Evolutionary conservation across 2,797 vertebrate genomes (phyloP), one percentile per base, ranked within the genome.

Genomic region (Odontamblyopus lacepedii): DNA sequence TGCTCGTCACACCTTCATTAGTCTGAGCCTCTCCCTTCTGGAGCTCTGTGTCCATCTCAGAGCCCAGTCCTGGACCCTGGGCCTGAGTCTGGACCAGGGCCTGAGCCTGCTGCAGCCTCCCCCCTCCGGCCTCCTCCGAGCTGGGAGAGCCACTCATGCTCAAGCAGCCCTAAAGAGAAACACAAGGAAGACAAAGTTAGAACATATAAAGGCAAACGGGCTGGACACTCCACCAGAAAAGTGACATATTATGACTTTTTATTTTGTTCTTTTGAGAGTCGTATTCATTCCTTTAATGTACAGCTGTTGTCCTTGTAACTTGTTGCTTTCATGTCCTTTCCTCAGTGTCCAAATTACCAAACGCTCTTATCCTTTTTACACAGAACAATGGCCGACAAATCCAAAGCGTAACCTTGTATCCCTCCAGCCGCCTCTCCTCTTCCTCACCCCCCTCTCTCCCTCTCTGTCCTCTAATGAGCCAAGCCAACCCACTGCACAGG

Each of bases 41-140:
- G 0, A 78, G 77, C 0, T 56, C 50, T 0, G 72, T 67, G 64
- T 86, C 87, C 67, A 76, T 80, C 71, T 93, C 85, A 0, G 35
- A 63, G 48, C 79, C 79, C 53, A 71, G 79, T 19, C 73, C 74
- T 15, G 66, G 29, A 9, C 82, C 88, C 70, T 85, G 85, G 44
- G 82, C 79, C 79, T 84, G 90, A 65, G 76, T 85, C 73, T 90
- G 86, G 62, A 85, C 87, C 70, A 80, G 76, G 0, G 76, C 87
- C 71, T 78, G 83, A 70, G 75, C 75, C 65, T 82, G 86, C 67
- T 72, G 83, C 63, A 78, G 59, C 27, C 78, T 86, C 67, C 74
- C 87, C 18, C 78, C 85, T 53, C 71, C 79, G 3, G 85, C 83
- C 69, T 93, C 94, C 35, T 92, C 93, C 1, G 87, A 91, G 79